These are phyloP conservation scores for Manis pentadactyla DNA, from an alignment of 2,797 vertebrate species.

Conservation along the genomic window DNA sequence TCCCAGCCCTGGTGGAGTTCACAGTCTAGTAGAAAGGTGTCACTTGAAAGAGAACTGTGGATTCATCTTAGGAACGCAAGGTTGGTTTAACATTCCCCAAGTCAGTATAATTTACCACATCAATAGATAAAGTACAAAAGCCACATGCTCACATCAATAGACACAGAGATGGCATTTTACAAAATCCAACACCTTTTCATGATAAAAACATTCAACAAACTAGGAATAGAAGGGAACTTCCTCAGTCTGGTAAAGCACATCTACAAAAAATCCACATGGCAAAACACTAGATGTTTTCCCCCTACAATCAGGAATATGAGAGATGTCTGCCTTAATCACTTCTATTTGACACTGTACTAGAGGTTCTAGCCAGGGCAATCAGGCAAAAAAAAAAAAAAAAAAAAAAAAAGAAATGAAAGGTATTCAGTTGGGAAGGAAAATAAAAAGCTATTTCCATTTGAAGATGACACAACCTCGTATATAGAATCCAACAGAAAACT, in stretches of 20 bases:
- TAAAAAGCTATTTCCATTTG: too few relatives aligned
- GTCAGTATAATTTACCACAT: neutral
- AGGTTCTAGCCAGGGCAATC: neutral
- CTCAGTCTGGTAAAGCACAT: neutral
- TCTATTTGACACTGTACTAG: neutral
- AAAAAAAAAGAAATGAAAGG: neutral
- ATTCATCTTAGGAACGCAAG: neutral
- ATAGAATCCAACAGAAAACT: neutral
- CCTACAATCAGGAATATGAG: neutral
- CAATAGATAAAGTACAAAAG: neutral
- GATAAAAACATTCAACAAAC: neutral
- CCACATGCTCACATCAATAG: neutral
- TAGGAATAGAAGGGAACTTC: neutral
- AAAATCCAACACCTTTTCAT: neutral
- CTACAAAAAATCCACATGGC: neutral
- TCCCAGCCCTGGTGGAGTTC: neutral
- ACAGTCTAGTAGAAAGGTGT: neutral
- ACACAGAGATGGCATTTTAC: neutral
- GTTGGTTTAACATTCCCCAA: neutral
- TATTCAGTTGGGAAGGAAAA: neutral
- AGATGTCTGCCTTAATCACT: neutral
- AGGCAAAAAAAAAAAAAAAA: too few relatives aligned
- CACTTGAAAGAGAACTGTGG: neutral
- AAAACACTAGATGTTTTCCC: neutral
- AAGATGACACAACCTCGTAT: neutral